Evolutionary conservation across 2,888 invertebrate genomes (phyloP).

Genomic region (Phaedon cochleariae): DNA sequence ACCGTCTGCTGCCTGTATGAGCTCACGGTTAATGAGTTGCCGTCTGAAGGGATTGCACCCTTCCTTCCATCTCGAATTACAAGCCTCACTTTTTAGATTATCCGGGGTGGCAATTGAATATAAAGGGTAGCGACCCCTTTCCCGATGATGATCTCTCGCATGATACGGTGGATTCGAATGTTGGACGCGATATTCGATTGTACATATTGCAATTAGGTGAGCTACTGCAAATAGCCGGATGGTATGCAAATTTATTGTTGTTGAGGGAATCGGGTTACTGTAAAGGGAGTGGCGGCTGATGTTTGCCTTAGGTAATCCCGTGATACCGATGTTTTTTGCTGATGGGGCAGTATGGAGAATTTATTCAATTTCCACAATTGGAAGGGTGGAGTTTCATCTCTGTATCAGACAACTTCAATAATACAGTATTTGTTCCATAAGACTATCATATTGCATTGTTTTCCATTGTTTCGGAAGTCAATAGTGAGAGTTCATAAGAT

Average conservation of each 20-base stretch:
- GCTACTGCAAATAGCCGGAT: constrained; percentile 43
- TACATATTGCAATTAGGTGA: constrained; percentile 44
- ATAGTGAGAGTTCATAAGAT: too few relatives aligned
- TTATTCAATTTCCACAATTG: constrained; percentile 4
- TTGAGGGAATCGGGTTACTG: constrained; percentile 36
- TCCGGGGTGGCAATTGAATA: constrained; percentile 51
- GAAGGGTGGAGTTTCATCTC: constrained; percentile 9
- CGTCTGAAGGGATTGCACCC: constrained; percentile 40
- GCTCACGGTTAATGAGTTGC: constrained; percentile 9
- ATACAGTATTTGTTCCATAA: too few relatives aligned
- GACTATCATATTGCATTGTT: too few relatives aligned
- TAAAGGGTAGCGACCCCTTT: constrained; percentile 40
- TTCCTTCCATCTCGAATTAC: constrained; percentile 51
- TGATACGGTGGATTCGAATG: constrained; percentile 39
- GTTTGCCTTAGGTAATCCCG: constrained; percentile 28
- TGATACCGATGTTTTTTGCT: constrained; percentile 23
- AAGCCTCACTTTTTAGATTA: constrained; percentile 54
- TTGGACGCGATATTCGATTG: constrained; percentile 40
- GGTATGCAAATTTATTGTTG: constrained; percentile 46
- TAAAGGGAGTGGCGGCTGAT: constrained; percentile 16
- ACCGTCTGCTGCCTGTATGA: neutral
- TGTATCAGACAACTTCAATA: too few relatives aligned
- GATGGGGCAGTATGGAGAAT: constrained; percentile 13
- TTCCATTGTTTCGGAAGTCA: too few relatives aligned
- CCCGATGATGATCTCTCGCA: constrained; percentile 34